Percentiles rank a stretch among this genome's conserved stretches.
Conservation (phyloP, 2,113 vertebrate species). For the Eublepharis macularius region DNA sequence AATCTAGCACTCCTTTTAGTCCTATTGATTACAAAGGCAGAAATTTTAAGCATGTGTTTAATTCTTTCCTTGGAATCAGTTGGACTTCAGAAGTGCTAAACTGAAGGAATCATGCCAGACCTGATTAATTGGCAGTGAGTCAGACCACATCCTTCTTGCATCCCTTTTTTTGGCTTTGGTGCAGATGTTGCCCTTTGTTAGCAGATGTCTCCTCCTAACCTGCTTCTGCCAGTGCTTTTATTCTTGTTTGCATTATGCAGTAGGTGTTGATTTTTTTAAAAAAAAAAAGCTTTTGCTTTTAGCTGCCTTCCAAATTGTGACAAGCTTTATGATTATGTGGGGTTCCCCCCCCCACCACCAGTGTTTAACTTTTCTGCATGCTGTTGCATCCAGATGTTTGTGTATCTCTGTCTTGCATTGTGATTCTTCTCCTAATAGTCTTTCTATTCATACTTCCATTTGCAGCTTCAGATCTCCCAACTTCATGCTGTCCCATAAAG, state of each 20-base stretch:
- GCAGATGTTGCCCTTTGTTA: neutral
- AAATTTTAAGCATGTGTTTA: neutral
- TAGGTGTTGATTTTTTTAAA: neutral
- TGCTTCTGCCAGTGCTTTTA: neutral
- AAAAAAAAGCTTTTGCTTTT: neutral
- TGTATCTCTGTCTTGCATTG: neutral
- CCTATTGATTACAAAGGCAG: neutral
- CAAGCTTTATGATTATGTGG: neutral
- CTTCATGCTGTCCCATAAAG: neutral
- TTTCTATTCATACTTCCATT: neutral
- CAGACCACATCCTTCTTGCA: neutral
- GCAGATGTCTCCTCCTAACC: neutral
- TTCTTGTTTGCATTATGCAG: neutral
- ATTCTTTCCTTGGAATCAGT: neutral
- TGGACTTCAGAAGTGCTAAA: neutral
- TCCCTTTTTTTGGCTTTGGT: neutral
- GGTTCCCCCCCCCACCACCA: too few relatives aligned
- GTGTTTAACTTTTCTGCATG: neutral
- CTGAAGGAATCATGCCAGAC: neutral
- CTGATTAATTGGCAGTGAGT: neutral
- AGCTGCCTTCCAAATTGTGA: neutral
- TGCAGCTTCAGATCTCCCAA: slow-evolving; percentile 11
- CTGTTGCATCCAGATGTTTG: neutral
- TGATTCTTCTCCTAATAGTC: neutral
- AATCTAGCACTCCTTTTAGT: neutral